Evolutionary conservation across 2,113 vertebrate species (phyloP).

Genomic region (Silurus glanis): DNA sequence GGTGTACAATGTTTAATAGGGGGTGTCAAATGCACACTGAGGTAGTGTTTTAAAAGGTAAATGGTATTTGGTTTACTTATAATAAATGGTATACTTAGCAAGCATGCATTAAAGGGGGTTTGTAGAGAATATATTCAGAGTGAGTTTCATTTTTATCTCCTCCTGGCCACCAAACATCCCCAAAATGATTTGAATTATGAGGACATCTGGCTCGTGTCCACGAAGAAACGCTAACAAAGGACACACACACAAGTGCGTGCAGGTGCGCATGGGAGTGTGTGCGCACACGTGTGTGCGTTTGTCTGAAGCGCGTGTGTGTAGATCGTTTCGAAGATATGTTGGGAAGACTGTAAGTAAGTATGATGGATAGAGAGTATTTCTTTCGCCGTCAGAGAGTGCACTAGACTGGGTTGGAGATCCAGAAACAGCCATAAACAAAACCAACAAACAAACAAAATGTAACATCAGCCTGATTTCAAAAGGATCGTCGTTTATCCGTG

Average conservation of each 20-base stretch:
- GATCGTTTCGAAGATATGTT: conserved; percentile 3
- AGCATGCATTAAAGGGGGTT: neutral
- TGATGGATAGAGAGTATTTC: conserved; percentile 40
- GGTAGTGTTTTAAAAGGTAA: neutral
- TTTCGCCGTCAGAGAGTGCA: neutral
- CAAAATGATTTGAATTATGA: neutral
- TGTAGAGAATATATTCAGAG: neutral
- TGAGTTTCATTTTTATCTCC: neutral
- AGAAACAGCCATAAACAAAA: conserved; percentile 37
- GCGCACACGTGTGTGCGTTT: neutral
- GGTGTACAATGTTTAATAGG: neutral
- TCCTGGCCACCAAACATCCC: too few relatives aligned
- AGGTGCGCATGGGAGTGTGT: neutral
- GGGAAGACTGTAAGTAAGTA: conserved; percentile 9
- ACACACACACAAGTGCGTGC: neutral
- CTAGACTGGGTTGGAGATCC: neutral
- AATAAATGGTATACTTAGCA: neutral
- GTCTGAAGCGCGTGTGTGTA: neutral
- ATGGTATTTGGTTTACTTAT: too few relatives aligned
- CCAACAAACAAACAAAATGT: neutral
- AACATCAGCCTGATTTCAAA: conserved; percentile 34
- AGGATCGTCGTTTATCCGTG: conserved; percentile 30
- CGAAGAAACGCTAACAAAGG: neutral
- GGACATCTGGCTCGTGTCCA: neutral
- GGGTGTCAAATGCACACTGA: too few relatives aligned